Percentiles rank a stretch among this genome's conserved stretches.
Evolutionary conservation across 2,888 invertebrate species (phyloP).

Genomic region (Ctena decussata): DNA sequence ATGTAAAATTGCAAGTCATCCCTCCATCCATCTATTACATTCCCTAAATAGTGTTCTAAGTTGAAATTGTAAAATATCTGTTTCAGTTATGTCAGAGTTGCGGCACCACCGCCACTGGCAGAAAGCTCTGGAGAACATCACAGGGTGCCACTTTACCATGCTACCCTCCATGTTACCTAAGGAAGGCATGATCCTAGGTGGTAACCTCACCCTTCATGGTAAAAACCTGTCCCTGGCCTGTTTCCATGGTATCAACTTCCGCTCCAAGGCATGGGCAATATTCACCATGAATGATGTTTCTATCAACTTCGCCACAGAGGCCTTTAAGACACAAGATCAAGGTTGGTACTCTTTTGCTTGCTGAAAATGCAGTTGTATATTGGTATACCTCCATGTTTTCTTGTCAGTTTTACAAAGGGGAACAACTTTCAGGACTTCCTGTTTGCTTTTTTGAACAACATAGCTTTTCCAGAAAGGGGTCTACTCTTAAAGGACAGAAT

Average conservation of each 20-base stretch:
- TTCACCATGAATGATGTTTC: slow-evolving; percentile 96
- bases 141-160: slow-evolving; percentile 92
- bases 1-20: too few species aligned
- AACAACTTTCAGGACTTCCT: too few species aligned
- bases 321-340: slow-evolving; percentile 90
- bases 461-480: too few species aligned
- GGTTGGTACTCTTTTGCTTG: too few species aligned
- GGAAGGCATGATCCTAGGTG: slow-evolving; percentile 94
- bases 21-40: too few species aligned
- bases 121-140: slow-evolving; percentile 93
- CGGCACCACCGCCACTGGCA: slow-evolving; percentile 98
- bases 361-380: too few species aligned
- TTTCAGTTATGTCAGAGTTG: slow-evolving; percentile 76
- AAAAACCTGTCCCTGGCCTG: slow-evolving; percentile 97
- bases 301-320: slow-evolving; percentile 88
- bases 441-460: too few species aligned
- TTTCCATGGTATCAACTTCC: slow-evolving; percentile 99
- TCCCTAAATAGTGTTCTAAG: too few species aligned
- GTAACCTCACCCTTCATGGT: slow-evolving; percentile 90
- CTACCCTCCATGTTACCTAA: slow-evolving; percentile 87
- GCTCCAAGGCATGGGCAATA: slow-evolving; percentile 98
- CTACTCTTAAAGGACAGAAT: too few species aligned
- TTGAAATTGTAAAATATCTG: not conserved
- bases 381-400: too few species aligned
- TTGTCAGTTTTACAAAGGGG: too few species aligned